phyloP scores from a whole-genome alignment of 2,888 invertebrate genomes.

The Troides aeacus region DNA sequence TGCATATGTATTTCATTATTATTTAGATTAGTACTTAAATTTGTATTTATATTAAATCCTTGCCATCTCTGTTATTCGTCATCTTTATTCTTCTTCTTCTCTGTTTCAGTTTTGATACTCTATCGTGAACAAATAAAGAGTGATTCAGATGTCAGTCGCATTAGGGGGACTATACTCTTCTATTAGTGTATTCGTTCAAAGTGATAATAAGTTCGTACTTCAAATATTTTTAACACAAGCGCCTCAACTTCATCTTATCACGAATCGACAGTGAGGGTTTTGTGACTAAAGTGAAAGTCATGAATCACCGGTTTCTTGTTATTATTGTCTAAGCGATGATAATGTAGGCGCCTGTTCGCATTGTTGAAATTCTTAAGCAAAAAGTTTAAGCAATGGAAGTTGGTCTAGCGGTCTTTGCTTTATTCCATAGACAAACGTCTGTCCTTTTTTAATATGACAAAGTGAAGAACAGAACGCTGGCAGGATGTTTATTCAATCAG shows the following conservation, averaged over 20 bases:
- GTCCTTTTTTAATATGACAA: background rate
- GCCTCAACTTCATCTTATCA: background rate
- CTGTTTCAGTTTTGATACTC: too few species aligned
- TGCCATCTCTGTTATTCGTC: background rate
- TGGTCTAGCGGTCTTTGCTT: background rate
- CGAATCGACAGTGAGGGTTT: background rate
- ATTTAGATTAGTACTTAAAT: background rate
- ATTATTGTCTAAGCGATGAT: background rate
- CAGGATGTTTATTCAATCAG: too few species aligned
- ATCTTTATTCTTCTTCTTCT: too few species aligned
- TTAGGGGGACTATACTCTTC: too few species aligned
- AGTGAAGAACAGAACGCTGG: too few species aligned
- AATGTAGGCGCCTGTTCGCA: background rate
- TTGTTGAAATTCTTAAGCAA: constrained; percentile 1
- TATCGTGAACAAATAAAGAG: too few species aligned
- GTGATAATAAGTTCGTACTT: too few species aligned
- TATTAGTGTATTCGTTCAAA: too few species aligned
- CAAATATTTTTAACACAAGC: background rate
- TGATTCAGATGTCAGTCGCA: too few species aligned
- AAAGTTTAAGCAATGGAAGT: background rate
- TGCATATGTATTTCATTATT: too few species aligned
- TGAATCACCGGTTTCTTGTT: background rate
- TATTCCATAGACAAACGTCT: background rate
- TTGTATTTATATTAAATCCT: background rate
- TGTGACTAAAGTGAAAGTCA: background rate